A percentile compares a stretch with the other conserved stretches of the same genome.
Conservation (phyloP, 2,797 vertebrate genomes). For the Aulostomus chinensis region DNA sequence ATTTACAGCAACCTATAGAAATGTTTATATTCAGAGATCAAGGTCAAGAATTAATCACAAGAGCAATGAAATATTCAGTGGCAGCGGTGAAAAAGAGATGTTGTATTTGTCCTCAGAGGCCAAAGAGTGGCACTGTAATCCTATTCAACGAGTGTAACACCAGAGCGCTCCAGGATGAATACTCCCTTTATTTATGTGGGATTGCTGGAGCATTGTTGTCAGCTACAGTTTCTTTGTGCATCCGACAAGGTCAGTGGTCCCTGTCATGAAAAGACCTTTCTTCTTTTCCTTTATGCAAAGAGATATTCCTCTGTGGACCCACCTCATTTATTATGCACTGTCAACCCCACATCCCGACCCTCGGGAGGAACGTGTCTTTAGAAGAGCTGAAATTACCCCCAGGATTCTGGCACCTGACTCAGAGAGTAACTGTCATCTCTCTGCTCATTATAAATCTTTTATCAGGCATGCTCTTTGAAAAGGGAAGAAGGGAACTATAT, state of each 20-base stretch:
- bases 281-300: too few relatives aligned
- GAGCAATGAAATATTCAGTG: background rate
- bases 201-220: too few relatives aligned
- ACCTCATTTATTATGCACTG: background rate
- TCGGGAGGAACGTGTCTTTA: background rate
- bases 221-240: too few relatives aligned
- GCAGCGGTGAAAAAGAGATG: background rate
- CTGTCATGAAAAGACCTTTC: background rate
- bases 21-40: too few relatives aligned
- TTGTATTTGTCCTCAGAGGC: conserved; percentile 22
- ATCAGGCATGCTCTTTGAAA: too few relatives aligned
- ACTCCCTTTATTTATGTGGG: too few relatives aligned
- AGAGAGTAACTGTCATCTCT: background rate
- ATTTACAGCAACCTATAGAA: too few relatives aligned
- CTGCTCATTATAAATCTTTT: too few relatives aligned
- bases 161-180: background rate
- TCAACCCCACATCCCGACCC: background rate
- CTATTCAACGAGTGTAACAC: background rate
- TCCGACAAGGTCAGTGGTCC: background rate
- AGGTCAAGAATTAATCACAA: background rate
- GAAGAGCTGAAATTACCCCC: background rate
- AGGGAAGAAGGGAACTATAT: too few relatives aligned
- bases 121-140: conserved; percentile 52
- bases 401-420: background rate
- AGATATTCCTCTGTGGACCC: too few relatives aligned